phyloP scores from a whole-genome alignment of 2,888 invertebrate species.

The Drosophila prostipennis region DNA sequence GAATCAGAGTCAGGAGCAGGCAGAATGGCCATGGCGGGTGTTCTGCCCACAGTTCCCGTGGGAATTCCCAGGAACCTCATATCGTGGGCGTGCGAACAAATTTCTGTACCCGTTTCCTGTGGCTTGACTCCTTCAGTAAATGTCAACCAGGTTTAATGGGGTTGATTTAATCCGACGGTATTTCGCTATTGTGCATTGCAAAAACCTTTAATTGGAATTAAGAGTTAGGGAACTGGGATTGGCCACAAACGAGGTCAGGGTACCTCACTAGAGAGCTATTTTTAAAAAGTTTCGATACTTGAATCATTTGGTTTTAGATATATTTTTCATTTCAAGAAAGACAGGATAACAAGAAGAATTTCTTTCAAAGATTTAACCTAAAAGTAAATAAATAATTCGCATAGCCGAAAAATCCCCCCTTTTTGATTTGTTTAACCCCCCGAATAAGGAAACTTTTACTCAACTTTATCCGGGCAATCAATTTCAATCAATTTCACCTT shows the following conservation, averaged over 20 bases:
- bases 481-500: slow-evolving; percentile 31
- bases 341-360: no score
- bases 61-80: slow-evolving; percentile 55
- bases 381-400: not conserved
- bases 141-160: slow-evolving; percentile 5
- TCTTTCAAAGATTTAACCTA: not conserved
- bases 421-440: slow-evolving; percentile 2
- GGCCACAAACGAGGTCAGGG: no score
- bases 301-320: no score
- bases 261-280: no score
- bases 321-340: no score
- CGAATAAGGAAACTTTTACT: slow-evolving; percentile 4
- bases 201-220: not conserved
- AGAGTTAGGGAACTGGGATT: no score
- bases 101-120: slow-evolving; percentile 13
- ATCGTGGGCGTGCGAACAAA: slow-evolving; percentile 68
- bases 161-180: not conserved
- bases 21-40: slow-evolving; percentile 40
- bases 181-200: not conserved
- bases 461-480: slow-evolving; percentile 30
- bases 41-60: slow-evolving; percentile 64
- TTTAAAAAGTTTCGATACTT: no score
- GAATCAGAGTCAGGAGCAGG: not conserved
- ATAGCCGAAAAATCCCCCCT: not conserved
- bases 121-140: slow-evolving; percentile 14